A percentile compares a stretch with the other conserved stretches of the same genome.
Conservation (phyloP, 1,140 invertebrate genomes). For the Octopus bimaculoides region DNA sequence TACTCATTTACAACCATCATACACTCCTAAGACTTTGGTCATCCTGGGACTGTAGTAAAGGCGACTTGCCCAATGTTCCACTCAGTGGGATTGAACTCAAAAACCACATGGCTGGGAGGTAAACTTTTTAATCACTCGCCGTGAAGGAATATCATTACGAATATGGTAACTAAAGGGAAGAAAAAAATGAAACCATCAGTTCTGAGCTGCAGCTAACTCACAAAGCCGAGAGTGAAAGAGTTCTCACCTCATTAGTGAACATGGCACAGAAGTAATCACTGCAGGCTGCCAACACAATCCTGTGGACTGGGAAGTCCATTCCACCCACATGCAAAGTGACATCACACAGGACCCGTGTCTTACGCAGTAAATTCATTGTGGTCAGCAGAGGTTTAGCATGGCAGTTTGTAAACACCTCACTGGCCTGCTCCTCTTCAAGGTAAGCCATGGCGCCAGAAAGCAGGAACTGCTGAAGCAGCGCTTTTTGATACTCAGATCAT, state of each 20-base stretch:
- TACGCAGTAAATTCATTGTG: slow-evolving; percentile 53
- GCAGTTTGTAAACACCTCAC: slow-evolving; percentile 50
- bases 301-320: slow-evolving; percentile 69
- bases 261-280: slow-evolving; percentile 67
- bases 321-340: slow-evolving; percentile 68
- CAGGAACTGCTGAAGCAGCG: too few relatives aligned
- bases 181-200: not conserved
- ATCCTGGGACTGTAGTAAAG: too few relatives aligned
- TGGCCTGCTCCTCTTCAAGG: slow-evolving; percentile 17
- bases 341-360: slow-evolving; percentile 61
- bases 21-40: too few relatives aligned
- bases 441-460: not conserved
- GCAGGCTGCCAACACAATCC: slow-evolving; percentile 63
- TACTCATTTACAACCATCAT: too few relatives aligned
- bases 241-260: slow-evolving; percentile 54
- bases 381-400: slow-evolving; percentile 52
- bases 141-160: too few relatives aligned
- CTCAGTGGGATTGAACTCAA: too few relatives aligned
- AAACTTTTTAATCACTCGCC: too few relatives aligned
- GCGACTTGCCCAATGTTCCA: too few relatives aligned
- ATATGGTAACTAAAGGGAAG: not conserved
- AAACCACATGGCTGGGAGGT: too few relatives aligned
- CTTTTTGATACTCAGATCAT: too few relatives aligned
- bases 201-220: not conserved
- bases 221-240: not conserved